Evolutionary conservation across 2,113 vertebrate species (phyloP), one percentile per base, ranked within the genome.

Genomic region (Neotragus moschatus): DNA sequence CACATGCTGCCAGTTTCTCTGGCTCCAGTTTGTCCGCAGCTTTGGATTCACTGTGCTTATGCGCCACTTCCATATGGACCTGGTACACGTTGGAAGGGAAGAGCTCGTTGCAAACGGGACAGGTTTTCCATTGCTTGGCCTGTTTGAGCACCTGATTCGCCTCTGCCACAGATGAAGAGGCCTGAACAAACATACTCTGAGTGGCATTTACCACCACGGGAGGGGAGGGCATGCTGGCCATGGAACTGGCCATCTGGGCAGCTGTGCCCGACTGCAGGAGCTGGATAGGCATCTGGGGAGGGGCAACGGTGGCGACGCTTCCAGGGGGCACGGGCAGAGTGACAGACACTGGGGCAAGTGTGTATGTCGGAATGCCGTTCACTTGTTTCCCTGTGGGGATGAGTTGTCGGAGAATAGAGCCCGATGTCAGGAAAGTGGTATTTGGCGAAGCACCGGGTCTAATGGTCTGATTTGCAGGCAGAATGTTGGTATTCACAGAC

Each of bases 101-200:
- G 25, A 99, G 99, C 95, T 99, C 99, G 1, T 99, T 99, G 97
- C 99, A 99, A 60, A 99, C 99, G 0, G 99, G 99, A 90, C 99
- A 99, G 0, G 99, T 99, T 94, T 99, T 99, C 99, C 99, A 99
- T 92, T 99, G 99, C 96, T 99, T 99, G 5, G 99, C 99, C 97
- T 99, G 99, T n/a, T 97, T 99, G 90, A 98, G 21, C 3, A 86
- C 97, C n/a, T 98, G 98, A 11, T 56, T 97, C 0, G 96, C 81
- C 39, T 98, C 98, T 12, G 96, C 81, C 12, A 25, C 53, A 0
- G 96, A 45, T 0, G 86, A 49, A 10, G 98, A 84, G 7, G 95
- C 73, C 55, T 98, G 98, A 3, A 98, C 58, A 0, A 96, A 84
- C 39, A 96, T 2, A 5, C 33, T 98, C 45, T 96, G 98, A 14